Evolutionary conservation across 2,888 invertebrate genomes (phyloP).

Genomic region (Metacarcinus magister): DNA sequence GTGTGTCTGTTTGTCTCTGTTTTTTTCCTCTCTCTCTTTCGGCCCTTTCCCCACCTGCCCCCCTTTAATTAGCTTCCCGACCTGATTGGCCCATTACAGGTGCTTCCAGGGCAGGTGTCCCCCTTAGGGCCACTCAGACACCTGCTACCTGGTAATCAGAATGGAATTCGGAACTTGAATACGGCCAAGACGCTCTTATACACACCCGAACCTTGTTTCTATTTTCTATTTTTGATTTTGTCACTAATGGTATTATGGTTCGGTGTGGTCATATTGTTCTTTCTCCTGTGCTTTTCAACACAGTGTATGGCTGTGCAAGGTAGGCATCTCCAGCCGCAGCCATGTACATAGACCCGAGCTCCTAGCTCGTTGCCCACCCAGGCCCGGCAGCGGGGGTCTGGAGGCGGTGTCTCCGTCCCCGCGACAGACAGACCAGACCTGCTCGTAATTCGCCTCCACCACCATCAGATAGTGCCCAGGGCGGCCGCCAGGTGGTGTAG

Average conservation of each 20-base stretch:
- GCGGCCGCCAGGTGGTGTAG: conserved; percentile 41
- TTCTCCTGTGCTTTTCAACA: not conserved
- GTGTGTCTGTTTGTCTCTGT: too few relatives aligned
- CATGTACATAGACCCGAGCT: not conserved
- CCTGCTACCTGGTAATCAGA: conserved; percentile 41
- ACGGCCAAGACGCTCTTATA: not conserved
- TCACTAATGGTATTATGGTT: not conserved
- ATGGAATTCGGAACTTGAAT: conserved; percentile 6
- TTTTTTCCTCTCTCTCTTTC: not conserved
- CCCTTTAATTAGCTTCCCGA: conserved; percentile 41
- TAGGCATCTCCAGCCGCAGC: not conserved
- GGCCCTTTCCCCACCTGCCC: not conserved
- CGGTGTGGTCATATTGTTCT: not conserved
- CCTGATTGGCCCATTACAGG: conserved; percentile 63
- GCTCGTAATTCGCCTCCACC: conserved; percentile 48
- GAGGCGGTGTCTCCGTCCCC: conserved; percentile 19
- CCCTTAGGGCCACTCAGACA: conserved; percentile 43
- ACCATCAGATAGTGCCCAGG: conserved; percentile 36
- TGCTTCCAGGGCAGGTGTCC: conserved; percentile 55
- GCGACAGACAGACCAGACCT: conserved; percentile 41
- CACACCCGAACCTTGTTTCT: not conserved
- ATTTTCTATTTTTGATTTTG: not conserved
- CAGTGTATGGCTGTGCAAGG: not conserved
- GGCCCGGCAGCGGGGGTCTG: conserved; percentile 36
- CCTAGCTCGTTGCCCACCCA: not conserved